Base-by-base conservation (phyloP, 1,140 invertebrate species). In the Chironomus tepperi region DNA sequence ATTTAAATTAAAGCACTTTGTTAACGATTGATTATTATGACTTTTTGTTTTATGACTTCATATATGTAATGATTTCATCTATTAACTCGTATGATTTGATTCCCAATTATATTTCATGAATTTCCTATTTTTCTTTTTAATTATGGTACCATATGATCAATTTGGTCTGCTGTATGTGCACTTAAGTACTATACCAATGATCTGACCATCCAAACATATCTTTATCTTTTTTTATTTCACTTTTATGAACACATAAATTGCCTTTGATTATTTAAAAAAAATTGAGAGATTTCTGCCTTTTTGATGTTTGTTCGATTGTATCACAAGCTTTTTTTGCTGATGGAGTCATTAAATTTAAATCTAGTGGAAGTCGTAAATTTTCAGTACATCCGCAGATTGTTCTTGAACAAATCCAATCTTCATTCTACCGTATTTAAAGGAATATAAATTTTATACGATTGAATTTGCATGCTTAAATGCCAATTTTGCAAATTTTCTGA, bases 391-490 rank as follows among this genome's bases (percentile, higher is more conserved):
- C 12, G 47, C 10, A 57, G 12, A 57, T 57, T 57, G 12, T 57
- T 57, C 47, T 57, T 15, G n/a, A 2, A 15, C 47, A n/a, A n/a
- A 57, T 5, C 12, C 43, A 9, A 47, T 47, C 43, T 34, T 34
- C 24, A 34, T 34, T 34, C 24, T 34, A 34, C 5, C 3, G 12
- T 57, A 15, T 12, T 15, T n/a, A 57, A 57, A 57, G 12, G 5
- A 57, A n/a, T 1, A 57, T 10, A 47, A 15, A 57, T 57, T 57
- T 57, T 5, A n/a, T 12, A 12, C n/a, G 12, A 57, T 57, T n/a
- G n/a, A 57, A n/a, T 57, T n/a, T 57, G 12, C 47, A n/a, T n/a
- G 47, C 47, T 57, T n/a, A 57, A 57, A n/a, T 57, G 47, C 47
- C 12, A 57, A 57, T 57, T 57, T 57, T 57, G 47, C 47, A 57